Evolutionary conservation across 2,888 invertebrate genomes (phyloP), one percentile per base, ranked within the genome.

Genomic region (Agrotis puta): DNA sequence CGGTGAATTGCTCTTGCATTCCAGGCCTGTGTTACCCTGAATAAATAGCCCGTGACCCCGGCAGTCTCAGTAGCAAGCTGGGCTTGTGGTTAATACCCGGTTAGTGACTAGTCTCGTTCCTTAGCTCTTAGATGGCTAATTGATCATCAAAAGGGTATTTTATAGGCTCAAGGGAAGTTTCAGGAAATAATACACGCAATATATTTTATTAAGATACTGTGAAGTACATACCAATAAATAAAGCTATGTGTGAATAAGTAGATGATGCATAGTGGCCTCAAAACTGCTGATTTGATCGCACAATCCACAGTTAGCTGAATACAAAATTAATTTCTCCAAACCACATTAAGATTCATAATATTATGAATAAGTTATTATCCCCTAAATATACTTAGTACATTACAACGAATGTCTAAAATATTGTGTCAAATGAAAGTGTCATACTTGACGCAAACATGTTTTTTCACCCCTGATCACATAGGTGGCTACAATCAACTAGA

Each of bases 341-440:
- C 5, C 9, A 22, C 39, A 22, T 6, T 43, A 43, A 22, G 2
- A 16, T 43, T 22, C 58, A 18, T 58, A 22, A 39, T 22, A 58
- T 43, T 22, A 22, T 16, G 11, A 58, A 39, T 18, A 43, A 20
- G 43, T 58, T 58, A 58, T 43, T 57, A 20, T 39, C 20, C 16
- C 43, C 16, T 39, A 58, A 22, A 16, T 20, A 58, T 18, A 43
- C 43, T 58, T 58, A 58, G 18, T 11, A 58, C 58, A 58, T 58
- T 58, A 22, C 43, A 22, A 58, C 43, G 58, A 43, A 59, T 43
- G 58, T 59, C 43, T 43, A 59, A 59, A 59, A 33, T 33, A 27
- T 27, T 54, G 3, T 33, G 56, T 33, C 56, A 56, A 56, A 56
- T n/a, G 13, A 54, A 27, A 1, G 54, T 54, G 27, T 18, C 50